Evolutionary conservation across 1,140 invertebrate species (phyloP).

Genomic region (Papilio machaon): DNA sequence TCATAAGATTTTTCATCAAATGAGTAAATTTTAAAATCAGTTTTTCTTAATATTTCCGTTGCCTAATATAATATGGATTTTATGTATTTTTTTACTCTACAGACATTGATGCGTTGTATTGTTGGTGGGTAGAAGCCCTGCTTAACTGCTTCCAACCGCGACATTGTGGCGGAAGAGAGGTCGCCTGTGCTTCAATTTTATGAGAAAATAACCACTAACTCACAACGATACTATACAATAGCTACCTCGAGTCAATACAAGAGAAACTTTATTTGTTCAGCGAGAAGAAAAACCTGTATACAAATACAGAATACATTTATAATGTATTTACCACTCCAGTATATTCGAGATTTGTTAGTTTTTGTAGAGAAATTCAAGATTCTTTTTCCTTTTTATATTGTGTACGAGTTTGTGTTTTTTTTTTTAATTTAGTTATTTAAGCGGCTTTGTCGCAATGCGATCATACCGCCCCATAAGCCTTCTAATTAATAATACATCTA

Average conservation of each 20-base stretch:
- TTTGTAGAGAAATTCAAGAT: constrained; percentile 13
- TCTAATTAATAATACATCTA: too few species aligned
- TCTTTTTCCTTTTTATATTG: not conserved
- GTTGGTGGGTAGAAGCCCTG: not conserved
- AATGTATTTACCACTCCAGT: constrained; percentile 37
- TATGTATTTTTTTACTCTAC: not conserved
- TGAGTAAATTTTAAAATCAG: not conserved
- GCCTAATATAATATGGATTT: not conserved
- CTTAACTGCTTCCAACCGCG: constrained; percentile 23
- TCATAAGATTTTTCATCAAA: too few species aligned
- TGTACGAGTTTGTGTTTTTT: not conserved
- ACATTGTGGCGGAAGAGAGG: constrained; percentile 25
- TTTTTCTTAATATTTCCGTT: not conserved
- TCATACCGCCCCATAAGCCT: too few species aligned
- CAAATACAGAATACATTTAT: constrained; percentile 43
- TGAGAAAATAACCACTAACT: constrained; percentile 36
- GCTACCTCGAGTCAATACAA: constrained; percentile 46
- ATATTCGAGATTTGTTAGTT: not conserved
- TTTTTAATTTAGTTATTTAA: too few species aligned
- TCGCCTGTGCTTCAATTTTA: constrained; percentile 28
- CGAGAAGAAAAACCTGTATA: constrained; percentile 41
- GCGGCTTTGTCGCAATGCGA: too few species aligned
- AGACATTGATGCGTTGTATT: constrained; percentile 13
- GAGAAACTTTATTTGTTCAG: constrained; percentile 49
- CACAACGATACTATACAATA: constrained; percentile 42